Evolutionary conservation across 2,113 vertebrate genomes (phyloP), one percentile per base, ranked within the genome.

Genomic region (Uropsilus gracilis): DNA sequence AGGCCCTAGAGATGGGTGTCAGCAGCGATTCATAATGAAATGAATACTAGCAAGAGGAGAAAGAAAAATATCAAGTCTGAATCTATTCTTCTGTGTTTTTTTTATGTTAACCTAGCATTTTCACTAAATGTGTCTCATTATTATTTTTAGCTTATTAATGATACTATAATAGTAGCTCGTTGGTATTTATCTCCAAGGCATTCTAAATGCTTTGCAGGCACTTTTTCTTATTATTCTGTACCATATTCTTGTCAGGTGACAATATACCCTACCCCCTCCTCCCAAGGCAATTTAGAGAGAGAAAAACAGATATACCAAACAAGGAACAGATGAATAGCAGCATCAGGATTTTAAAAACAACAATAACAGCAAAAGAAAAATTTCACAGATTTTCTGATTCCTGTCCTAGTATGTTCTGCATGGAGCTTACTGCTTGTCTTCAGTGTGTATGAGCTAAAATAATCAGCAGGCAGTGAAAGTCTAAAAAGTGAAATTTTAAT

Each of bases 71-170:
- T 78, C 24, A 92, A 89, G 50, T 75, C 61, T 4, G 32, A 89
- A 92, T 78, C 32, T 9, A 64, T 78, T 68, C 48, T 87, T 88
- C 26, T 89, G 32, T 75, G 73, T 92, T 3, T 66, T 82, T 90
- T 92, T 95, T 91, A 64, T 94, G 83, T 94, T 96, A 97, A 71
- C 39, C 24, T 34, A 93, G 63, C 66, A 94, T 86, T 96, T 95
- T 95, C 39, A 80, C 73, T 78, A 88, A 90, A 61, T 78, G 37
- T 89, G 46, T 66, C 85, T 73, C 42, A 55, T 90, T 94, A 88
- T 88, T 94, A 94, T 91, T 92, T 97, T 95, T 96, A 94, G 77
- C 84, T 93, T 96, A 97, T 92, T 89, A 96, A 91, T 94, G 73
- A 64, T 91, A 83, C 50, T 92, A 42, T 90, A 95, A 94, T 86